Evolutionary conservation across 53 echinoderm and acorn worm genomes (phyloP), one percentile per base, ranked within the genome.

Genomic region (Zoroaster sp.): DNA sequence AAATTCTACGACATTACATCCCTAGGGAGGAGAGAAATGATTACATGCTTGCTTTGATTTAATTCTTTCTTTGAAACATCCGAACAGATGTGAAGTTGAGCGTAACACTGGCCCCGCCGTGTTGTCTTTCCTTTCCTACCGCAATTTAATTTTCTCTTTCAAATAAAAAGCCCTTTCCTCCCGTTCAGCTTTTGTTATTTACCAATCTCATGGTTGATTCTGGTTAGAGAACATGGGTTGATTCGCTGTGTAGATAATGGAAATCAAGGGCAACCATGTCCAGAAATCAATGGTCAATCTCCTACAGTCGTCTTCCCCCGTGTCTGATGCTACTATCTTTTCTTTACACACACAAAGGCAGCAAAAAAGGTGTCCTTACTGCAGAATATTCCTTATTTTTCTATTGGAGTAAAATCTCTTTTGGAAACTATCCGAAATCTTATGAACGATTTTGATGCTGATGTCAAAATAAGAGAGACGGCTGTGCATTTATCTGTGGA

Each of bases 21-120:
- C 85, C 85, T 5, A 36, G 51, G 85, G 70, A 47, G 69, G 43
- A 30, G 36, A 37, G 51, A 44, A 85, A 71, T 85, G 70, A 85
- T 85, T 85, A 85, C 70, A 85, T 45, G 85, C 85, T 35, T 49
- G 70, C 71, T 85, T 85, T 85, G 85, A 85, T 85, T 85, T 35
- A 85, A 85, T 85, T 85, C 85, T 42, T 67, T 85, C 85, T 85
- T 85, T 85, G 85, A 85, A 85, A 71, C 70, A 46, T 85, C 85
- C 85, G 70, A 85, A 71, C 85, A 85, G 85, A 85, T 85, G 85
- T 85, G 70, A 70, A 85, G 85, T 85, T 85, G 85, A 85, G 85
- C 85, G 85, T 85, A 85, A 85, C 71, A 71, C 85, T 55, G 81
- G 81, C 66, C 81, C 74, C 67, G 81, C 67, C 85, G 85, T 70